phyloP scores from a whole-genome alignment of 2,113 vertebrate genomes.

The Cyprinodon brontotheroides region DNA sequence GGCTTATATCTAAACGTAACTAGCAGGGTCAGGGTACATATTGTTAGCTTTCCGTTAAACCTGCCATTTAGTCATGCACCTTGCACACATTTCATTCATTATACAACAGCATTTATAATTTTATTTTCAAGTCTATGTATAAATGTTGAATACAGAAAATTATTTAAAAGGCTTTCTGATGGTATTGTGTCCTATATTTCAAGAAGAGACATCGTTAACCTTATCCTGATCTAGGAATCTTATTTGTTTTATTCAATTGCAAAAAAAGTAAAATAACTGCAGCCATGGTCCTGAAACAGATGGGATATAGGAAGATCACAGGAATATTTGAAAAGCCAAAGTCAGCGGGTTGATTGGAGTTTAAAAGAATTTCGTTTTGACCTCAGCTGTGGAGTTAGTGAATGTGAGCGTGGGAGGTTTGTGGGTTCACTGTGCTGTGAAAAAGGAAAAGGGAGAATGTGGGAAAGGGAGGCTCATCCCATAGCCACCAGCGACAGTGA shows the following conservation, averaged over 20 bases:
- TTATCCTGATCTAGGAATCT: neutral
- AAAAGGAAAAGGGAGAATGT: slow-evolving; percentile 34
- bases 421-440: slow-evolving; percentile 62
- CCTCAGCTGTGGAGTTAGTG: slow-evolving; percentile 53
- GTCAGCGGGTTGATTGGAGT: slow-evolving; percentile 67
- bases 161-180: neutral
- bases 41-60: too few relatives aligned
- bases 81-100: neutral
- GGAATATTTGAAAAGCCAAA: slow-evolving; percentile 57
- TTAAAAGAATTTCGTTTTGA: slow-evolving; percentile 61
- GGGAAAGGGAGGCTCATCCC: slow-evolving; percentile 55
- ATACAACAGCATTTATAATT: neutral
- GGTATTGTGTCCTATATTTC: neutral
- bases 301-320: slow-evolving; percentile 46
- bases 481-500: slow-evolving; percentile 70
- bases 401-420: slow-evolving; percentile 72
- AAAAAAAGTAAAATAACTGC: too few relatives aligned
- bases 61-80: too few relatives aligned
- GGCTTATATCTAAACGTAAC: too few relatives aligned
- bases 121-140: neutral
- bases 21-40: too few relatives aligned
- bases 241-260: too few relatives aligned
- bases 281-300: neutral
- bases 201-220: neutral
- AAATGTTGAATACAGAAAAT: neutral